Conservation (phyloP, 2,888 invertebrate genomes). For the Polyploca ridens region DNA sequence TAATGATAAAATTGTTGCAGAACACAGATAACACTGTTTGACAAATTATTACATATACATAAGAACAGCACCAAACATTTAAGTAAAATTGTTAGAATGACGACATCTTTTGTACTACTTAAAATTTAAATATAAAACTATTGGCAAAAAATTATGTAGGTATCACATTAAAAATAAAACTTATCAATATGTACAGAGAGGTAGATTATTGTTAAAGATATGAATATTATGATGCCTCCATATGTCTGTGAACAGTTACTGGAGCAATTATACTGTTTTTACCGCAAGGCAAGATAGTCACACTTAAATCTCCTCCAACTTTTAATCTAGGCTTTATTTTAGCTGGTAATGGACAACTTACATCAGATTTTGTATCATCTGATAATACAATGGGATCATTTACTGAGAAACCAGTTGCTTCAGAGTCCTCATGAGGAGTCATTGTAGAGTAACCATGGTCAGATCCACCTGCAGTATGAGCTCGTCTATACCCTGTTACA, state of each 20-base stretch:
- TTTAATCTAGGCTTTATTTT: conserved; percentile 73
- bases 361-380: conserved; percentile 80
- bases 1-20: conserved; percentile 12
- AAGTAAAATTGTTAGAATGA: conserved; percentile 20
- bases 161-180: conserved; percentile 24
- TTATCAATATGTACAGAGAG: conserved; percentile 49
- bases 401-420: conserved; percentile 90
- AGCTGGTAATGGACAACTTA: conserved; percentile 85
- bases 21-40: not conserved
- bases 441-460: conserved; percentile 98
- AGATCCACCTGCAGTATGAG: conserved; percentile 91
- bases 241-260: conserved; percentile 95
- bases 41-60: conserved; percentile 13
- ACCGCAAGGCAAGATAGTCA: conserved; percentile 81
- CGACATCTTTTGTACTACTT: conserved; percentile 7
- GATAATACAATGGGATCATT: conserved; percentile 86
- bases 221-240: conserved; percentile 89
- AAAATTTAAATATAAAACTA: conserved; percentile 21
- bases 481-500: conserved; percentile 91
- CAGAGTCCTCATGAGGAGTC: conserved; percentile 96
- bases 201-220: conserved; percentile 54
- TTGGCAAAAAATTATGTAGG: conserved; percentile 31
- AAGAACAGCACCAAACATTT: conserved; percentile 31
- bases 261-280: conserved; percentile 89
- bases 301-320: conserved; percentile 67